Conservation (phyloP, 2,888 invertebrate genomes). For the Eledona agricola region DNA sequence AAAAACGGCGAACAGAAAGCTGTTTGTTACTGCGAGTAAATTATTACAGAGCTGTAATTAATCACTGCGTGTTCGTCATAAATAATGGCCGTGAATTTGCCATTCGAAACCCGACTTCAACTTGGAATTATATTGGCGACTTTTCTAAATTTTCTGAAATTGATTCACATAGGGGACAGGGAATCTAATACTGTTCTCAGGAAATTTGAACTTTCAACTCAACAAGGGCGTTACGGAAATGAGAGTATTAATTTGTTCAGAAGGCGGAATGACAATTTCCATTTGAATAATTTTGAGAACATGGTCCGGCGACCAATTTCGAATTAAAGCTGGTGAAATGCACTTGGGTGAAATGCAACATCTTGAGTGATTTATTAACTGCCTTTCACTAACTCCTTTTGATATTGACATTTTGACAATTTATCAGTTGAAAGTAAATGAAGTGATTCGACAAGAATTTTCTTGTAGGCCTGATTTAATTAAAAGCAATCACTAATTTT, state of each 20-base stretch:
- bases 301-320: background rate
- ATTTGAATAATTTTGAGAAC: conserved; percentile 12
- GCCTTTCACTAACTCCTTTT: conserved; percentile 15
- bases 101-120: no score
- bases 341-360: background rate
- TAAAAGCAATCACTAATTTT: conserved; percentile 22
- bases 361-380: conserved; percentile 22
- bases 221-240: conserved; percentile 12
- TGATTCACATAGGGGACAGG: no score
- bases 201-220: conserved; percentile 9
- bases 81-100: no score
- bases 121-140: no score
- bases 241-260: conserved; percentile 23
- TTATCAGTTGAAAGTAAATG: conserved; percentile 13
- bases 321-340: background rate
- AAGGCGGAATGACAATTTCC: conserved; percentile 11
- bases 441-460: conserved; percentile 15
- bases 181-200: conserved; percentile 1
- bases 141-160: no score
- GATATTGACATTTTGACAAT: conserved; percentile 24
- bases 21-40: conserved; percentile 19
- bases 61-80: conserved; percentile 21
- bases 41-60: conserved; percentile 16
- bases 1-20: conserved; percentile 25
- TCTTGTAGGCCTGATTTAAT: conserved; percentile 6